Evolutionary conservation across 2,797 vertebrate genomes (phyloP).

Genomic region (Clarias fuscus): DNA sequence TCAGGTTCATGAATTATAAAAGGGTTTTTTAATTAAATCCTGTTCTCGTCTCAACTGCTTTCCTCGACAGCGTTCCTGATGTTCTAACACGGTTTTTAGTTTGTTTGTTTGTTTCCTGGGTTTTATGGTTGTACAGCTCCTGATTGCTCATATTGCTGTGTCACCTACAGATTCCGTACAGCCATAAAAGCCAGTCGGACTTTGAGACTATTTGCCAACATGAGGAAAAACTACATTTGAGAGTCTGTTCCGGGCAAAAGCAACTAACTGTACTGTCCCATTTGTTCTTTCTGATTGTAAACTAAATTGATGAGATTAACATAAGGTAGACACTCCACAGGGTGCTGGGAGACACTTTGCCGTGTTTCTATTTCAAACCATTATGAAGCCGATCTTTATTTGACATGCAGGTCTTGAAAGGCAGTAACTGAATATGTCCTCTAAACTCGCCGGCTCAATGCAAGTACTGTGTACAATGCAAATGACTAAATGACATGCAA

Average conservation of each 20-base stretch:
- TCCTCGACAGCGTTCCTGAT: not conserved
- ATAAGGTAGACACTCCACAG: not conserved
- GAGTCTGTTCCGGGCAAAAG: not conserved
- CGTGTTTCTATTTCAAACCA: not conserved
- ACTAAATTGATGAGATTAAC: not conserved
- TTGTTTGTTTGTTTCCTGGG: not conserved
- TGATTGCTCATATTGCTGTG: not conserved
- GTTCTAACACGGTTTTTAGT: not conserved
- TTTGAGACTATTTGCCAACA: conserved; percentile 10
- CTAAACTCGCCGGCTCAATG: not conserved
- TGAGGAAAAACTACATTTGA: not conserved
- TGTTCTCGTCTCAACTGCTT: not conserved
- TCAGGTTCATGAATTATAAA: not conserved
- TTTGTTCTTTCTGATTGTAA: conserved; percentile 1
- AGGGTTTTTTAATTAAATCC: not conserved
- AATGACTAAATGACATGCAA: not conserved
- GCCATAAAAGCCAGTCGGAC: conserved; percentile 10
- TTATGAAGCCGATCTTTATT: not conserved
- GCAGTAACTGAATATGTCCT: not conserved
- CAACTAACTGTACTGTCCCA: not conserved
- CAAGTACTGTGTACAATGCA: not conserved
- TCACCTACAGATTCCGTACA: not conserved
- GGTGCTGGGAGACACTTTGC: not conserved
- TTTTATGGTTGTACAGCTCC: not conserved
- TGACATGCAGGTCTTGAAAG: not conserved